A percentile compares a stretch with the other conserved stretches of the same genome.
These are phyloP conservation scores for Panthera uncia DNA, from an alignment of 2,113 vertebrate species.

Conservation along the genomic window DNA sequence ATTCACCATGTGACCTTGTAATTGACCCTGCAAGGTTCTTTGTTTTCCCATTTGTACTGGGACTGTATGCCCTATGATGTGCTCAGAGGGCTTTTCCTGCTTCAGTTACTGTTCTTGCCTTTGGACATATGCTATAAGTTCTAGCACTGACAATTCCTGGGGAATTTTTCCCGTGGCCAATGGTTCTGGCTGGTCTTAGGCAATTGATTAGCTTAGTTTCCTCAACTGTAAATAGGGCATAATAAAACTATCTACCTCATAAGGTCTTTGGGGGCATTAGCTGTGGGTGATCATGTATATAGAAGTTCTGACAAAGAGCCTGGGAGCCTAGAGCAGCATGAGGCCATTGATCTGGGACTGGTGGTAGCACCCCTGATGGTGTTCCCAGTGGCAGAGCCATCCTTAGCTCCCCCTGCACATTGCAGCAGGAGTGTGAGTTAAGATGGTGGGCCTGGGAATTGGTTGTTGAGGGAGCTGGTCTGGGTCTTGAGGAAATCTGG, in stretches of 20 bases:
- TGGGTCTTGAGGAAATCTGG: neutral
- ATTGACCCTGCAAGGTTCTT: neutral
- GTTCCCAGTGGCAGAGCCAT: neutral
- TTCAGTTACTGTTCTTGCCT: neutral
- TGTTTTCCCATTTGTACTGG: neutral
- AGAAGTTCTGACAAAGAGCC: neutral
- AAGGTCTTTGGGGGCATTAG: neutral
- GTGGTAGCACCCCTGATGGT: neutral
- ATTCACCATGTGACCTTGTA: neutral
- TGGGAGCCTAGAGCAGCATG: neutral
- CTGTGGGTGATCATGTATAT: neutral
- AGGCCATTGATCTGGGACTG: neutral
- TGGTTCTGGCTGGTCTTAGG: neutral
- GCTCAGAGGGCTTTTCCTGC: neutral
- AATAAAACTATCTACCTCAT: neutral
- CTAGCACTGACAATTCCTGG: neutral
- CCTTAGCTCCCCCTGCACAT: neutral
- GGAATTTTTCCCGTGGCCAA: neutral
- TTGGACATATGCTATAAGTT: neutral
- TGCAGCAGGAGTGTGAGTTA: neutral
- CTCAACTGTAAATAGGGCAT: neutral
- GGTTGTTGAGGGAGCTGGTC: neutral
- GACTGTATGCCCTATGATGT: neutral
- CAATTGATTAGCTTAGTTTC: conserved; percentile 4
- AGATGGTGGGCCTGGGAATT: neutral